Evolutionary conservation across 2,888 invertebrate species (phyloP).

Genomic region (Thalpophila matura): DNA sequence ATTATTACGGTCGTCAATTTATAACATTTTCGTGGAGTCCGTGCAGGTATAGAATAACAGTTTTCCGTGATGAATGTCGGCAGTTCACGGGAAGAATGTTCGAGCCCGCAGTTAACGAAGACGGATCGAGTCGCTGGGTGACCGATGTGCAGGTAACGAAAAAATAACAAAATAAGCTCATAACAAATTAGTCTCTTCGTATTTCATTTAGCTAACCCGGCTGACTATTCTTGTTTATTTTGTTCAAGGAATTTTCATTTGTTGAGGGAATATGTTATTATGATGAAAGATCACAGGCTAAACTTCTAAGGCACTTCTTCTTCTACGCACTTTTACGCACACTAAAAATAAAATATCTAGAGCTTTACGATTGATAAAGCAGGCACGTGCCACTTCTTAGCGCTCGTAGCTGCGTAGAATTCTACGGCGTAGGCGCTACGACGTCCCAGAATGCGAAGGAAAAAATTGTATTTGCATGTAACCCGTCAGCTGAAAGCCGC

Average conservation of each 20-base stretch:
- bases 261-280: constrained; percentile 8
- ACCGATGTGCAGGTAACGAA: constrained; percentile 76
- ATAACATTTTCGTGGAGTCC: constrained; percentile 70
- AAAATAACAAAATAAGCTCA: constrained; percentile 66
- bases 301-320: background rate
- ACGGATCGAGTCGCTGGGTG: constrained; percentile 75
- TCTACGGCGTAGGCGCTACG: constrained; percentile 56
- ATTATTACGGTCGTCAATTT: constrained; percentile 64
- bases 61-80: constrained; percentile 78
- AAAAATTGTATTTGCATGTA: constrained; percentile 28
- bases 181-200: constrained; percentile 65
- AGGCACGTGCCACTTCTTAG: constrained; percentile 30
- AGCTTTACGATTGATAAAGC: constrained; percentile 25
- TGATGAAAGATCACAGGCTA: too few species aligned
- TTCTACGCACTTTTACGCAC: background rate
- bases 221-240: constrained; percentile 12
- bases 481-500: constrained; percentile 7
- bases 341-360: constrained; percentile 36
- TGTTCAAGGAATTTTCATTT: background rate
- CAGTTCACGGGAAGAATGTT: constrained; percentile 70
- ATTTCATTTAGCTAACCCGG: constrained; percentile 21
- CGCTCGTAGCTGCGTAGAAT: constrained; percentile 45
- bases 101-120: constrained; percentile 78
- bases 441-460: constrained; percentile 20
- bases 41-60: constrained; percentile 70